Evolutionary conservation across 2,888 invertebrate species (phyloP), one percentile per base, ranked within the genome.

Genomic region (Lomographa bimaculata): DNA sequence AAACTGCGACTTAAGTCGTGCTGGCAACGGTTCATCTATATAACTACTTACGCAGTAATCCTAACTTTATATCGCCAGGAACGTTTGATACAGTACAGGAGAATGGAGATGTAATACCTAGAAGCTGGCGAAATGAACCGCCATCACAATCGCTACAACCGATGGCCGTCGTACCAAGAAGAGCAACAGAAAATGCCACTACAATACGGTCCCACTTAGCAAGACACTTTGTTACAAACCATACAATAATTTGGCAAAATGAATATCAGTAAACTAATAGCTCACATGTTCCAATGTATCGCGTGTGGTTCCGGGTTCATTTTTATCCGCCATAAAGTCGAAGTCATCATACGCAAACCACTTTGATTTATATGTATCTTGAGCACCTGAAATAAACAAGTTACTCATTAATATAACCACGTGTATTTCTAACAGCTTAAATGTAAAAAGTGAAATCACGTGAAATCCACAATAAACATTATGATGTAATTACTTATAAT

Each of bases 71-170:
- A 43, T 25, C 52, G 7, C 54, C 46, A 8, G 56, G 27, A 43
- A 16, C 44, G 14, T 54, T 57, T 47, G 55, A 55, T 54, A 46
- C 19, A n/a, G 27, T 51, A 8, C 40, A 29, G 37, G 42, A 20
- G 10, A 46, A 54, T 43, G 55, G 53, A 42, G 43, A 54, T 17
- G 17, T 57, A 44, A 23, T 57, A 28, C 47, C 23, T 36, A 55
- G 57, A 54, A 57, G 36, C 38, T 60, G 60, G 60, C 46, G 55
- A 58, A 51, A 32, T 32, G 57, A 58, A 53, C 41, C 29, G 26
- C 19, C 46, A 47, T 28, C 49, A 41, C 7, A 8, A 48, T 44
- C 53, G 40, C 41, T 60, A 52, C 45, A 19, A 46, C 57, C 57
- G 33, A 46, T 57, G 4, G 38, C 18, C 16, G 42, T 9, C 33